Base-by-base conservation (phyloP, 1,140 invertebrate genomes). In the Harlomillsia oculata region DNA sequence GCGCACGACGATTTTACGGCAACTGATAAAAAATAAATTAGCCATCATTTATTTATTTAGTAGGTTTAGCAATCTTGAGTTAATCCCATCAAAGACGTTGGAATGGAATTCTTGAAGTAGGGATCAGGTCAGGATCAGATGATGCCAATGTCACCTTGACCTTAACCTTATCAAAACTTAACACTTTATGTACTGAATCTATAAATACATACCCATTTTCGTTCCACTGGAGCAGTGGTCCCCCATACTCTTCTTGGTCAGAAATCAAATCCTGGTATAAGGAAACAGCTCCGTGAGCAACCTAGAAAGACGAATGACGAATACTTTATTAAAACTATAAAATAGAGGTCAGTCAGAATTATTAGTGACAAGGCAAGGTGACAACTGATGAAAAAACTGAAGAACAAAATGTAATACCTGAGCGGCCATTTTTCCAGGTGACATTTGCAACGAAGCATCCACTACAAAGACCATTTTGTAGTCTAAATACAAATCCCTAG, bases 381-480 rank as follows among this genome's bases (percentile, higher is more conserved):
- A n/a, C n/a, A n/a, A n/a, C n/a, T n/a, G n/a, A n/a, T n/a, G n/a
- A n/a, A n/a, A n/a, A n/a, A n/a, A n/a, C n/a, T n/a, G n/a, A n/a
- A n/a, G n/a, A n/a, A n/a, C n/a, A n/a, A n/a, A 34, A 29, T 26
- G 36, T 41, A n/a, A 51, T 29, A 65, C 63, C 53, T 65, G 64
- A 40, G 64, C 64, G n/a, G 64, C 64, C 44, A 65, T 56, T 62
- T 65, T 65, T 2, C 64, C 64, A 30, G 57, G 26, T 0, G 56
- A 49, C 64, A 65, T 65, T 13, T 57, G 53, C 25, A 65, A 36
- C 20, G 64, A 62, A 20, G 50, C 32, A 45, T 65, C 60, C 5
- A 65, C 52, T 5, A 60, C 54, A 43, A 65, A 65, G 13, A 65
- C 59, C 64, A 65, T 65, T 49, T 65, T 65, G 40, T 60, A 62